phyloP scores from a whole-genome alignment of 2,797 vertebrate species.

The Buceros bicornis region DNA sequence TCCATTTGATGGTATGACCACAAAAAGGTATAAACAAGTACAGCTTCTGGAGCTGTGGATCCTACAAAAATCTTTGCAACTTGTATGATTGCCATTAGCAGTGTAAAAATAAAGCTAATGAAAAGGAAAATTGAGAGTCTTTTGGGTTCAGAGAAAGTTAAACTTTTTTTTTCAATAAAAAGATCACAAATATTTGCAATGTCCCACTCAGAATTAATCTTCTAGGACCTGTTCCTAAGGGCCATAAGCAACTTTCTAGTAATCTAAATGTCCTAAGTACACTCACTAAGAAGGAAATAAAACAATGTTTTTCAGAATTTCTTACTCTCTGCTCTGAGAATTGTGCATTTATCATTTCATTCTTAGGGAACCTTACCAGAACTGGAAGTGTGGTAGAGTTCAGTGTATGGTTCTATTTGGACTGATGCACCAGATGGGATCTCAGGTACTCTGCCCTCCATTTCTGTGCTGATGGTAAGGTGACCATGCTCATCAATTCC shows the following conservation, averaged over 20 bases:
- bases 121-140: background rate
- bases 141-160: background rate
- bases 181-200: background rate
- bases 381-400: slow-evolving; percentile 91
- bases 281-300: background rate
- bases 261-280: background rate
- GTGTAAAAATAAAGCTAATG: background rate
- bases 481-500: slow-evolving; percentile 94
- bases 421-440: slow-evolving; percentile 83
- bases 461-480: slow-evolving; percentile 88
- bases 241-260: background rate
- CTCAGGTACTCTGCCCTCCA: slow-evolving; percentile 88
- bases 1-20: background rate
- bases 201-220: background rate
- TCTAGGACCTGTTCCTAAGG: background rate
- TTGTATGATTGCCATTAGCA: background rate
- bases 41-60: background rate
- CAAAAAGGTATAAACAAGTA: background rate
- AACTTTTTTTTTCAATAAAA: background rate
- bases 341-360: fast-evolving
- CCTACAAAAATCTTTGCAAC: background rate
- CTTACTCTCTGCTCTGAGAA: background rate
- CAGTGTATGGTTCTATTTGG: slow-evolving; percentile 88
- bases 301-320: background rate
- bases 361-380: slow-evolving; percentile 82